Evolutionary conservation across 2,888 invertebrate species (phyloP).

Genomic region (Ectropis crepuscularia): DNA sequence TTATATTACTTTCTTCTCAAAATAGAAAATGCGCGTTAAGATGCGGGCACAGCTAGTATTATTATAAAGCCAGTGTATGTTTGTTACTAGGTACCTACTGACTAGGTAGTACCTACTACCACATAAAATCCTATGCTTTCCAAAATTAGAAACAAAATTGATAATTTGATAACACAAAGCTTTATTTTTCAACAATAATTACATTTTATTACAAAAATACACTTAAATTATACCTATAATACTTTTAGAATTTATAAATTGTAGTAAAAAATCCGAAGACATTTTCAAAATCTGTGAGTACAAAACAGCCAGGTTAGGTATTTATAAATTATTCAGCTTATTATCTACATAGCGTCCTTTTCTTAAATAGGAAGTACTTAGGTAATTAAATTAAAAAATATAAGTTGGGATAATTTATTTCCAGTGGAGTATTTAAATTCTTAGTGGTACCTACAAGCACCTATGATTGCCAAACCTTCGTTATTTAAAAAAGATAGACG

Average conservation of each 20-base stretch:
- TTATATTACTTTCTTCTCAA: too few species aligned
- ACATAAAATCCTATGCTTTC: too few species aligned
- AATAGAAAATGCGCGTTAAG: too few species aligned
- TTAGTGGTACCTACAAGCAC: too few species aligned
- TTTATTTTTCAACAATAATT: conserved; percentile 78
- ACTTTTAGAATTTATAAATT: conserved; percentile 42
- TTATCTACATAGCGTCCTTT: conserved; percentile 29
- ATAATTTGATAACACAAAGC: conserved; percentile 60
- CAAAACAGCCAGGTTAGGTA: conserved; percentile 5
- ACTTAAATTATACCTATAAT: conserved; percentile 39
- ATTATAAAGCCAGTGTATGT: too few species aligned
- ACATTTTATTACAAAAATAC: conserved; percentile 64
- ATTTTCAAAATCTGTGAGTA: conserved; percentile 14
- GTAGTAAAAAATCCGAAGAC: conserved; percentile 17
- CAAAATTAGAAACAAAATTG: conserved; percentile 1
- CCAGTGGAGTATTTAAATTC: neutral
- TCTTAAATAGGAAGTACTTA: neutral
- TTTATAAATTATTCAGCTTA: conserved; percentile 18
- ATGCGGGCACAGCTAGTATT: too few species aligned
- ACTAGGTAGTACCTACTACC: too few species aligned
- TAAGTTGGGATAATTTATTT: neutral
- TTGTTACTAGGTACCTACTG: too few species aligned
- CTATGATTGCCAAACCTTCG: too few species aligned
- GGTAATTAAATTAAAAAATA: neutral
- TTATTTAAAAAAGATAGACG: too few species aligned